A percentile compares a stretch with the other conserved stretches of the same genome.
Evolutionary conservation across 2,797 vertebrate genomes (phyloP).

Genomic region (Poeciliopsis turneri): DNA sequence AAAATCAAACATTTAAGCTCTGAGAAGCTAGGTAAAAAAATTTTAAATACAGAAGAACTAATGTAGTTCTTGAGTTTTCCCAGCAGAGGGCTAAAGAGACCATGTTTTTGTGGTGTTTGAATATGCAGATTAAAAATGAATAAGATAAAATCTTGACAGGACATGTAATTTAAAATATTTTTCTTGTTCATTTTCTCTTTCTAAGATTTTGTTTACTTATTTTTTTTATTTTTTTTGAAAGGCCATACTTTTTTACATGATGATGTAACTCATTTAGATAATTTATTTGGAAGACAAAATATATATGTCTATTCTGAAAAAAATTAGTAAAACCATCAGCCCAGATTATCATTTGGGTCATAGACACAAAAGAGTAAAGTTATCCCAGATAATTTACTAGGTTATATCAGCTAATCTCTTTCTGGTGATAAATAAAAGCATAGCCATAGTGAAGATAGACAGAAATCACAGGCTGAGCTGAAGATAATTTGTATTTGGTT

Average conservation of each 20-base stretch:
- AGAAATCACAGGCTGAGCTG: neutral
- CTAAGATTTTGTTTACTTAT: too few relatives aligned
- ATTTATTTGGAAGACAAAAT: neutral
- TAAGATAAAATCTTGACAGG: neutral
- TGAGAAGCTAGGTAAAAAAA: neutral
- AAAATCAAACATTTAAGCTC: neutral
- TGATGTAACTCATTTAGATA: neutral
- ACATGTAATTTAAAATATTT: neutral
- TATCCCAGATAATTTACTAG: neutral
- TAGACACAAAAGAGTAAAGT: neutral
- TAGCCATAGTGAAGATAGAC: neutral
- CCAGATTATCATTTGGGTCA: neutral
- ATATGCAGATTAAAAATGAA: neutral
- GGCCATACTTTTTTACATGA: neutral
- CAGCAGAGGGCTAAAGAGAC: slow-evolving; percentile 78
- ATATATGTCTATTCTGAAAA: neutral
- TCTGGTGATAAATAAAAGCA: neutral
- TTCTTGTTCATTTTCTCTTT: too few relatives aligned
- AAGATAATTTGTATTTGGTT: neutral
- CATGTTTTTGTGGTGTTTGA: slow-evolving; percentile 26
- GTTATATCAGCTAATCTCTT: neutral
- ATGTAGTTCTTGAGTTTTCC: slow-evolving; percentile 47
- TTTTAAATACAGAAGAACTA: neutral
- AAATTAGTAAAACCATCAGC: neutral
- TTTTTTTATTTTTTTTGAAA: neutral